These are phyloP conservation scores for Percopsis omiscomaycus DNA, from an alignment of 2,797 vertebrate species.

Conservation along the genomic window DNA sequence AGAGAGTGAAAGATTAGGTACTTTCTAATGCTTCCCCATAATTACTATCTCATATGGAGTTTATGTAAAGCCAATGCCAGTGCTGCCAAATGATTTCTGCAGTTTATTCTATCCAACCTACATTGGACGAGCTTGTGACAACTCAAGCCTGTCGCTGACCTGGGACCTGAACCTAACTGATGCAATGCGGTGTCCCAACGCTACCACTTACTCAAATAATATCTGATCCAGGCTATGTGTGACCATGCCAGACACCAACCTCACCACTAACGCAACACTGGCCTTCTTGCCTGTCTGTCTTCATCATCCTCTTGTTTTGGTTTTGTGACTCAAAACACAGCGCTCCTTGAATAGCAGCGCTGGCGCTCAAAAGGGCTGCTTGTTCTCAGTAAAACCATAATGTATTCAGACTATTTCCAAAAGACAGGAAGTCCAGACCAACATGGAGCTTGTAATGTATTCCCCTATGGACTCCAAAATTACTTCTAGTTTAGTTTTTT, in stretches of 20 bases:
- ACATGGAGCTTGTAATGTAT: constrained; percentile 5
- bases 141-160: no score
- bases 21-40: no score
- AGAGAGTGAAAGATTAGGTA: no score
- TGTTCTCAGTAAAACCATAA: constrained; percentile 24
- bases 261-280: not conserved
- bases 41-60: no score
- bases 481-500: no score
- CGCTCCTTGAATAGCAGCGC: constrained; percentile 1
- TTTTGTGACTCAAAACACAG: constrained; percentile 7
- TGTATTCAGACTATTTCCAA: constrained; percentile 27
- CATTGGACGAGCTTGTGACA: no score
- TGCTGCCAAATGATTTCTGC: no score
- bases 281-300: constrained; percentile 1
- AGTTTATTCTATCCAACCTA: no score
- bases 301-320: constrained; percentile 9
- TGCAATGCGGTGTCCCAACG: not conserved
- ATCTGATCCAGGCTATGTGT: not conserved
- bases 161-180: no score
- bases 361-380: constrained; percentile 10
- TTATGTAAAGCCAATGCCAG: no score
- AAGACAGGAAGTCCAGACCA: constrained; percentile 16
- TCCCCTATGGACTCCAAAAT: not conserved
- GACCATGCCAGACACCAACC: constrained; percentile 7
- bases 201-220: not conserved